A percentile compares a stretch with the other conserved stretches of the same genome.
phyloP scores from a whole-genome alignment of 2,888 invertebrate species.

The Embidobia sp. region DNA sequence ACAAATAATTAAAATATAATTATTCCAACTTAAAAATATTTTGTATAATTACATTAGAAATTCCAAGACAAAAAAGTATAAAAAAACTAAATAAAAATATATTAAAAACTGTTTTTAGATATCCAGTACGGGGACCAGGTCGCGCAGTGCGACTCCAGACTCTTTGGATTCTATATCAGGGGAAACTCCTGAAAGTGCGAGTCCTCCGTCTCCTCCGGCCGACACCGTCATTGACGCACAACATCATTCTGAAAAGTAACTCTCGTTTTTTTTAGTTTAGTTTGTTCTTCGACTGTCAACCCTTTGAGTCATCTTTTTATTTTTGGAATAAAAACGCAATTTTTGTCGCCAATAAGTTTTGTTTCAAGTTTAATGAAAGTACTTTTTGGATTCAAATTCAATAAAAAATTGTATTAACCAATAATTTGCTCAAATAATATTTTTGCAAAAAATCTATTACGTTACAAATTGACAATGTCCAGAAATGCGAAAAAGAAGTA shows the following conservation, averaged over 20 bases:
- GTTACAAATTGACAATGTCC: too few species aligned
- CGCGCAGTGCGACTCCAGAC: slow-evolving; percentile 94
- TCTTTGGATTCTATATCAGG: slow-evolving; percentile 90
- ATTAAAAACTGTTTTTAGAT: slow-evolving; percentile 82
- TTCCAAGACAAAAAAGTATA: neutral
- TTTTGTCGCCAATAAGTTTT: too few species aligned
- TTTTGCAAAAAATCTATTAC: too few species aligned
- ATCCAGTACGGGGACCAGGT: slow-evolving; percentile 91
- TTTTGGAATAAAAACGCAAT: too few species aligned
- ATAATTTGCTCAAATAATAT: too few species aligned
- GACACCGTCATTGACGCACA: slow-evolving; percentile 71
- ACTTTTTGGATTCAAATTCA: too few species aligned
- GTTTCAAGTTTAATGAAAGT: too few species aligned
- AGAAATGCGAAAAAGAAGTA: too few species aligned
- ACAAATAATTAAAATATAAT: too few species aligned
- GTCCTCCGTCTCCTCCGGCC: slow-evolving; percentile 77
- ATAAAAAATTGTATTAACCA: too few species aligned
- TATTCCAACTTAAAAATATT: neutral
- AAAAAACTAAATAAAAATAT: neutral
- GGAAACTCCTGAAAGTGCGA: slow-evolving; percentile 79
- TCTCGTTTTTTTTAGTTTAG: slow-evolving; percentile 1
- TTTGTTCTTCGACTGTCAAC: neutral
- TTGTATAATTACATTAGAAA: neutral
- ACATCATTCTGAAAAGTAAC: slow-evolving; percentile 71
- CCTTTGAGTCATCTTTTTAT: too few species aligned